phyloP scores from a whole-genome alignment of 2,888 invertebrate genomes.

The Malacosoma neustria region DNA sequence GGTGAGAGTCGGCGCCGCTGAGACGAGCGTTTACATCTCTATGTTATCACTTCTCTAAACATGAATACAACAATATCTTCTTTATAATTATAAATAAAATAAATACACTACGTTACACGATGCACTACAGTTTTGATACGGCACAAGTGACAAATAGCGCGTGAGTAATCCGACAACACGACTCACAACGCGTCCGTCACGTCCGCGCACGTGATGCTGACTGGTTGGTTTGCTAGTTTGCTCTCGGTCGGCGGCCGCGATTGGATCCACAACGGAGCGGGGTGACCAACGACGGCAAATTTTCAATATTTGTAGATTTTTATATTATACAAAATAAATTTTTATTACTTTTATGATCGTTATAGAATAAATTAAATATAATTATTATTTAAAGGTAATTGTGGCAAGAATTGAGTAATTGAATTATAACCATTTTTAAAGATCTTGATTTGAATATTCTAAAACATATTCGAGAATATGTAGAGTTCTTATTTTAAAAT shows the following conservation, averaged over 20 bases:
- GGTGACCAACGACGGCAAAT: conserved; percentile 36
- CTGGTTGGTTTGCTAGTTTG: conserved; percentile 45
- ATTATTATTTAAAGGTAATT: no score
- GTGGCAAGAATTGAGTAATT: no score
- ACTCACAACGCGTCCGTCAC: conserved; percentile 42
- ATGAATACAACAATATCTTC: conserved; percentile 12
- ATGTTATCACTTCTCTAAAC: conserved; percentile 37
- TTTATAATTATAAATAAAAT: conserved; percentile 28
- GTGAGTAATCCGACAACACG: conserved; percentile 44
- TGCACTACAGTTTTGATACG: conserved; percentile 52
- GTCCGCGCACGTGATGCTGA: conserved; percentile 66
- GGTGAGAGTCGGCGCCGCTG: conserved; percentile 71
- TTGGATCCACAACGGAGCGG: conserved; percentile 39
- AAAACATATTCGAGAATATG: no score
- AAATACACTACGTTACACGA: conserved; percentile 56
- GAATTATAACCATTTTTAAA: no score
- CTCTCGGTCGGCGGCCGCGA: conserved; percentile 35
- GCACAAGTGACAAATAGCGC: conserved; percentile 63
- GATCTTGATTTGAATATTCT: no score
- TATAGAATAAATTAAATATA: no score
- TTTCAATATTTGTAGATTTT: conserved; percentile 34
- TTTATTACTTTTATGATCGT: no score
- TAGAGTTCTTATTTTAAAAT: no score
- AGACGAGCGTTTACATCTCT: conserved; percentile 72
- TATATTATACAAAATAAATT: no score